These are phyloP conservation scores for Lucinisca nassula DNA, from an alignment of 2,888 invertebrate genomes.

Conservation along the genomic window DNA sequence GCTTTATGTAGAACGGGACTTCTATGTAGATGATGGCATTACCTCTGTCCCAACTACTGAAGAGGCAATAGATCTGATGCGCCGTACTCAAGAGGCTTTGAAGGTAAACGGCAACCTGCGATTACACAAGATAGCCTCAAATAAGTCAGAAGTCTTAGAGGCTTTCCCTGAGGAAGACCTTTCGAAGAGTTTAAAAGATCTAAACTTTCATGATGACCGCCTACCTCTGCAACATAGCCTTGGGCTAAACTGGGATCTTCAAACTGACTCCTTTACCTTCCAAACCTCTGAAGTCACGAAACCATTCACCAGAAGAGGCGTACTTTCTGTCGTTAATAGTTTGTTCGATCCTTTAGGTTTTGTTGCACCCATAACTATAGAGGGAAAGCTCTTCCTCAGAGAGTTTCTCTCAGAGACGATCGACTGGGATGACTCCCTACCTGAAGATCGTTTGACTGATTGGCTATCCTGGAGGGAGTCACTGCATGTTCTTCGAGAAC, in stretches of 20 bases:
- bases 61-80: constrained; percentile 54
- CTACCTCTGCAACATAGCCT: background rate
- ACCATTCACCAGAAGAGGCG: constrained; percentile 59
- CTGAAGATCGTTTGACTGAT: constrained; percentile 18
- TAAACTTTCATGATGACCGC: background rate
- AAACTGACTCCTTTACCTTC: constrained; percentile 47
- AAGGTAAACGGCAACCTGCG: constrained; percentile 38
- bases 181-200: background rate
- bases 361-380: constrained; percentile 56
- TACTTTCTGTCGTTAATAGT: constrained; percentile 61
- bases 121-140: constrained; percentile 72
- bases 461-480: constrained; percentile 66
- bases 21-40: constrained; percentile 72
- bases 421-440: constrained; percentile 65
- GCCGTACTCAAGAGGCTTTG: constrained; percentile 55
- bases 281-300: constrained; percentile 30
- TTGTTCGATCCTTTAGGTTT: constrained; percentile 67
- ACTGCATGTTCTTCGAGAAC: constrained; percentile 30
- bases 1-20: constrained; percentile 54
- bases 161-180: background rate
- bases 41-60: constrained; percentile 41
- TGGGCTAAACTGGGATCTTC: constrained; percentile 46
- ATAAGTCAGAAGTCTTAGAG: background rate
- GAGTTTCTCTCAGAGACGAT: constrained; percentile 30
- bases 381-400: constrained; percentile 58